A percentile compares a stretch with the other conserved stretches of the same genome.
phyloP scores from a whole-genome alignment of 2,113 vertebrate genomes.

The Carollia perspicillata region DNA sequence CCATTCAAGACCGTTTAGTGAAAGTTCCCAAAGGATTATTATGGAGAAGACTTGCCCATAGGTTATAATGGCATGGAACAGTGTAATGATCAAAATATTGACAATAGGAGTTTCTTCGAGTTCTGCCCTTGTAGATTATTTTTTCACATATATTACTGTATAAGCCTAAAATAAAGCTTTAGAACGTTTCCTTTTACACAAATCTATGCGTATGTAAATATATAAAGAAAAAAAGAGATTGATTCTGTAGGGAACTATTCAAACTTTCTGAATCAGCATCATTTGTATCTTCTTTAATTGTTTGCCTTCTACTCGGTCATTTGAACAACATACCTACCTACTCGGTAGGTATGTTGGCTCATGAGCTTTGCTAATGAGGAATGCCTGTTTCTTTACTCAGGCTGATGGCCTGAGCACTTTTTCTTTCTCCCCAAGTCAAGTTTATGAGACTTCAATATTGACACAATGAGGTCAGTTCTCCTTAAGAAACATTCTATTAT shows the following conservation, averaged over 20 bases:
- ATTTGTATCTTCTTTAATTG: neutral
- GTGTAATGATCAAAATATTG: slow-evolving; percentile 16
- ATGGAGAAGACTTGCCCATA: neutral
- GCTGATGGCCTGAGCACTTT: neutral
- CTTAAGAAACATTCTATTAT: neutral
- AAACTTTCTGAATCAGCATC: neutral
- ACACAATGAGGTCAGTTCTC: neutral
- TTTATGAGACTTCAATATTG: neutral
- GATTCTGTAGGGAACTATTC: neutral
- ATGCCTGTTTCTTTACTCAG: neutral
- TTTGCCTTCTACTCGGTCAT: neutral
- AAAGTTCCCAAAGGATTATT: neutral
- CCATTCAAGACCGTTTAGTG: slow-evolving; percentile 26
- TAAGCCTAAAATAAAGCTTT: neutral
- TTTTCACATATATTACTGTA: neutral
- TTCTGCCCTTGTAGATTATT: neutral
- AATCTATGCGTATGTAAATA: neutral
- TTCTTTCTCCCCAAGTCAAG: neutral
- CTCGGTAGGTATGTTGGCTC: neutral
- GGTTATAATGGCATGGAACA: neutral
- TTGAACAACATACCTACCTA: no score
- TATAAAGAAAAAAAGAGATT: neutral
- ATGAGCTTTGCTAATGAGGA: neutral
- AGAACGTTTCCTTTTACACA: neutral
- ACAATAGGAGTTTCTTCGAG: neutral